Conservation (phyloP, 2,888 invertebrate genomes). For the Cinara cedri region DNA sequence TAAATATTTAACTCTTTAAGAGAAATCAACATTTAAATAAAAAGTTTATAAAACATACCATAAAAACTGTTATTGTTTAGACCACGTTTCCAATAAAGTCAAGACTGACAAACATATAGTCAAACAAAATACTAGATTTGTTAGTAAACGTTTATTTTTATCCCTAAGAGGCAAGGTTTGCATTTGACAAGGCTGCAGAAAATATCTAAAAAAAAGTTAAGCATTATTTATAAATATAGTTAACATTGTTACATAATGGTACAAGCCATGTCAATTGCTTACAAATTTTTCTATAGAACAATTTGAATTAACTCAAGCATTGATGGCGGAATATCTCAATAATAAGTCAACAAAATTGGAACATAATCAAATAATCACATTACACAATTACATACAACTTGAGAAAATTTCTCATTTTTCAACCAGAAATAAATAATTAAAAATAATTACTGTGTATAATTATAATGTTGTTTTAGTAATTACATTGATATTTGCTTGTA, state of each 20-base stretch:
- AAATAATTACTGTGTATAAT: neutral
- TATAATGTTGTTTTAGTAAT: neutral
- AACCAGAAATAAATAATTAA: conserved; percentile 68
- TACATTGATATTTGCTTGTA: conserved; percentile 67
- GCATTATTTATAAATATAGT: neutral
- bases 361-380: conserved; percentile 81
- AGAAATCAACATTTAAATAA: too few species aligned
- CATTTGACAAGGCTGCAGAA: conserved; percentile 66
- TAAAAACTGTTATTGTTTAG: conserved; percentile 57
- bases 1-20: too few species aligned
- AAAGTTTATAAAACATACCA: conserved; percentile 37
- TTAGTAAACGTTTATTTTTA: conserved; percentile 75
- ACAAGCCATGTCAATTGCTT: too few species aligned
- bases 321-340: conserved; percentile 75
- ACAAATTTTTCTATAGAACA: neutral
- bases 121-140: conserved; percentile 85
- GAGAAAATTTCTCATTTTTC: conserved; percentile 79
- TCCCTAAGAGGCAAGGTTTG: conserved; percentile 66
- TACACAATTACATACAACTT: conserved; percentile 82
- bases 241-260: too few species aligned
- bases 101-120: conserved; percentile 76
- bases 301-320: conserved; percentile 65
- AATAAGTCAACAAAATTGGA: conserved; percentile 72
- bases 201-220: conserved; percentile 63
- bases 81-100: conserved; percentile 45